Percentiles rank a stretch among this genome's conserved stretches.
Conservation (phyloP, 2,113 vertebrate genomes). For the Ptilonorhynchus violaceus region DNA sequence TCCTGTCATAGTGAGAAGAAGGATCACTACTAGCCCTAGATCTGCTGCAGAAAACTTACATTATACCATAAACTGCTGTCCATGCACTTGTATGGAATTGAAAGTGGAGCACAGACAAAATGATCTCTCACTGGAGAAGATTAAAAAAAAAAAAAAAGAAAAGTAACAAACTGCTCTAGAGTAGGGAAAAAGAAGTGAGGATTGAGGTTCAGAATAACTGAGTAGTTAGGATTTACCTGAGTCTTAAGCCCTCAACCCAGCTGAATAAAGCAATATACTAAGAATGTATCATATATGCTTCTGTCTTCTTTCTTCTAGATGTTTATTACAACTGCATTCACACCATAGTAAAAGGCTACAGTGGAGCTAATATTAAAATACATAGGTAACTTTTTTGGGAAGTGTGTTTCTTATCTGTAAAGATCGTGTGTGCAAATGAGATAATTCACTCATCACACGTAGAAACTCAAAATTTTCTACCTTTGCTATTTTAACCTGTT, state of each 20-base stretch:
- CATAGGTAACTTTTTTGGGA: not conserved
- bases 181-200: not conserved
- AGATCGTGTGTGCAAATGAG: not conserved
- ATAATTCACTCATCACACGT: not conserved
- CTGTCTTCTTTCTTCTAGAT: not conserved
- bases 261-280: not conserved
- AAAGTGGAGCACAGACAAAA: not conserved
- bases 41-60: not conserved
- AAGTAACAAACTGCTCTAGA: not conserved
- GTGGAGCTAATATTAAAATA: not conserved
- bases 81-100: not conserved
- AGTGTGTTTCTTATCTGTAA: not conserved
- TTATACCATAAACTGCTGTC: not conserved
- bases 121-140: not conserved
- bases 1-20: not conserved
- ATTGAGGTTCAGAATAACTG: slow-evolving; percentile 14
- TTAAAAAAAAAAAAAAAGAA: not conserved
- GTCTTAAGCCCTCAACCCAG: not conserved
- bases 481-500: not conserved
- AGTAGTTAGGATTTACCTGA: slow-evolving; percentile 10
- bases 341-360: not conserved
- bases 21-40: not conserved
- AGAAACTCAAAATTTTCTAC: not conserved
- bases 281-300: not conserved
- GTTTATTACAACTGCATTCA: not conserved